Evolutionary conservation across 2,113 vertebrate species (phyloP), one percentile per base, ranked within the genome.

Genomic region (Alectura lathami): DNA sequence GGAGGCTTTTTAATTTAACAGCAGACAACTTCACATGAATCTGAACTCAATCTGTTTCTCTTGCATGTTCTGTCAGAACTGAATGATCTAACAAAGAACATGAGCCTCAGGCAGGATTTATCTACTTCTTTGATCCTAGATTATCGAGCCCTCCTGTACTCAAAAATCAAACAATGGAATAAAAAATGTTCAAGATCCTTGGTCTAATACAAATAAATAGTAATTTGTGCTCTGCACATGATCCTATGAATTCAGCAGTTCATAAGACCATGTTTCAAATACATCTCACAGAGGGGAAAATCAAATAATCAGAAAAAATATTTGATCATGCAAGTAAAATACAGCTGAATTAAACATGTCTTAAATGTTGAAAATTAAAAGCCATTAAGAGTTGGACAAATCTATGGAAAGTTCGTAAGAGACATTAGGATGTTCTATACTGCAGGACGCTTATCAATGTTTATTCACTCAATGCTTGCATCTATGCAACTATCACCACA

Each of bases 401-500:
- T 22, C 8, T 47, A 12, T 5, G 36, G 12, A 79, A 81, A 87
- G 8, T 4, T 82, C 54, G 63, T 62, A 29, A 83, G 94, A 80
- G 48, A 11, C 4, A 36, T 57, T 26, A 73, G 47, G 48, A 40
- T 27, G 38, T 60, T 63, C n/a, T 75, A 14, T 79, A 32, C 24
- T 56, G 32, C 24, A n/a, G 0, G 1, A 30, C 8, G 23, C 3
- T 76, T 76, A 42, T 32, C 34, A 89, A 80, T n/a, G 13, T 4
- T 17, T 54, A 13, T 56, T 69, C 0, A 0, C 6, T 40, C 34
- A 30, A 34, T 36, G 45, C 10, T 75, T 5, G 1, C 10, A 8
- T 62, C 34, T 62, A 14, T 48, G 53, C 3, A 9, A 8, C 24
- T 27, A 8, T 7, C 26, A 32, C 11, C 22, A 62, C 15, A n/a